These are phyloP conservation scores for Allobates femoralis DNA, from an alignment of 2,797 vertebrate species.

Conservation along the genomic window DNA sequence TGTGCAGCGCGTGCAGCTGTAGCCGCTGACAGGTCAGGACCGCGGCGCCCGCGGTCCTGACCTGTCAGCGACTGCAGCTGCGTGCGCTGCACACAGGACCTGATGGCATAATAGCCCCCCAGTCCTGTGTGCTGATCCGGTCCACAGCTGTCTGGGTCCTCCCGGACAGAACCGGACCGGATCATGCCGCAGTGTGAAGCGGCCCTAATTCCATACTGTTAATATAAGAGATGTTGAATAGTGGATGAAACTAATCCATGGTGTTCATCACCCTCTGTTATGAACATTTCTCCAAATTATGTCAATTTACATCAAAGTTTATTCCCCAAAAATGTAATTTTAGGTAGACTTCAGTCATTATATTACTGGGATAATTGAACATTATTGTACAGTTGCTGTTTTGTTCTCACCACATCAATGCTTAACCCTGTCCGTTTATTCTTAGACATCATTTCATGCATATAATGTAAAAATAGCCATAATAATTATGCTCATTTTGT, in stretches of 20 bases:
- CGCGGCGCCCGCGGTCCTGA: too few species aligned
- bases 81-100: too few species aligned
- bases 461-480: conserved; percentile 62
- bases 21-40: too few species aligned
- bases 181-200: too few species aligned
- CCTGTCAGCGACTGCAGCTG: too few species aligned
- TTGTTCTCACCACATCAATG: conserved; percentile 27
- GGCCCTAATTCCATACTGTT: too few species aligned
- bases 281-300: background rate
- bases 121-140: too few species aligned
- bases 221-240: background rate
- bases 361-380: background rate
- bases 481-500: conserved; percentile 61
- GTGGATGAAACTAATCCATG: background rate
- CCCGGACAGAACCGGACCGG: too few species aligned
- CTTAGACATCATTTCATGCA: conserved; percentile 60
- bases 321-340: background rate
- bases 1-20: too few species aligned
- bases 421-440: conserved; percentile 29
- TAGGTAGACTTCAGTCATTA: background rate
- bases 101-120: too few species aligned
- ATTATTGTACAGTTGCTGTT: conserved; percentile 13
- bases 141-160: too few species aligned
- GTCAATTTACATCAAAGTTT: background rate
- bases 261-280: background rate